These are phyloP conservation scores for Eumacrocentrus americanus DNA, from an alignment of 2,888 invertebrate genomes.

Conservation along the genomic window DNA sequence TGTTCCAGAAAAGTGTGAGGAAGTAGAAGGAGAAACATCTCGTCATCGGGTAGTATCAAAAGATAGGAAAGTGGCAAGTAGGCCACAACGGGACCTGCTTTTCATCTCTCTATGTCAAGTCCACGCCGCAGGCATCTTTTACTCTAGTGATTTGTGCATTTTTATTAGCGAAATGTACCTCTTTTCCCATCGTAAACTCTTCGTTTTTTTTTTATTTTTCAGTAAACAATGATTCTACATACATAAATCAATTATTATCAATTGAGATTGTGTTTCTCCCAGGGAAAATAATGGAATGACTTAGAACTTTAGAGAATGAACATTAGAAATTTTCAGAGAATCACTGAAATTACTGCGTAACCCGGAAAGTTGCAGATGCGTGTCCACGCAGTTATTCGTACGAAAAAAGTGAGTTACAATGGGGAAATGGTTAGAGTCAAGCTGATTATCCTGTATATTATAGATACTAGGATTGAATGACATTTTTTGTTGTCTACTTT, in stretches of 20 bases:
- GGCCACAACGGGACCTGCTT: constrained; percentile 60
- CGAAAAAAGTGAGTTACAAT: constrained; percentile 20
- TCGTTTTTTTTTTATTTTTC: constrained; percentile 15
- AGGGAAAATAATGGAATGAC: background rate
- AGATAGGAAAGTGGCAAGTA: constrained; percentile 53
- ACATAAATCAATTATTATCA: background rate
- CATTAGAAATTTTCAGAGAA: constrained; percentile 32
- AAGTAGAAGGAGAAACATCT: background rate
- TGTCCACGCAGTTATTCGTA: constrained; percentile 31
- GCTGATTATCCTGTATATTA: background rate
- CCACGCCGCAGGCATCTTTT: constrained; percentile 39
- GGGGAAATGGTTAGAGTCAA: background rate
- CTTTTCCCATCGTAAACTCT: no score
- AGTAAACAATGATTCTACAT: no score
- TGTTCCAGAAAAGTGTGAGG: no score
- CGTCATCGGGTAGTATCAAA: constrained; percentile 11
- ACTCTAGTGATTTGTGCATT: constrained; percentile 14
- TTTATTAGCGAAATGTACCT: constrained; percentile 25
- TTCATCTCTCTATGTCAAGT: constrained; percentile 53
- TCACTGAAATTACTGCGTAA: constrained; percentile 33
- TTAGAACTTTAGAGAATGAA: background rate
- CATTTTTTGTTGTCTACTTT: background rate
- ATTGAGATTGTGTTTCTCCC: background rate
- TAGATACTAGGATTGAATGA: background rate
- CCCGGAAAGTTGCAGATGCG: constrained; percentile 40